Evolutionary conservation across 2,888 invertebrate genomes (phyloP), one percentile per base, ranked within the genome.

Genomic region (Hypolimnas misippus): DNA sequence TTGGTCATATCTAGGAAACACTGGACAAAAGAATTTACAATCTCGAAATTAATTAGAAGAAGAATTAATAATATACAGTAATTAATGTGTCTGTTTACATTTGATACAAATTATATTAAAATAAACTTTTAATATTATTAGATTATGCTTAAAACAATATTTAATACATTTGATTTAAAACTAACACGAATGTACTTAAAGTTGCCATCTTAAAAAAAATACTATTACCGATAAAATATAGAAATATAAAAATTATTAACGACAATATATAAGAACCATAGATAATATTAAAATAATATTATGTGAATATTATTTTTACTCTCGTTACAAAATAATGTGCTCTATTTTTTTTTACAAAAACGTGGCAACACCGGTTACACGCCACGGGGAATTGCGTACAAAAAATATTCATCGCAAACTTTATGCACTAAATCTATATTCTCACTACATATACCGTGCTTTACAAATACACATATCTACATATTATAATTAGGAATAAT

Each of bases 401-500:
- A 75, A 75, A 74, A 69, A 70, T 70, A 70, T 72, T 70, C 53
- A 65, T 70, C 68, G 70, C 72, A 70, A 70, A 71, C 66, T 65
- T 70, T 68, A 68, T 66, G 65, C 62, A 62, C 68, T 72, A 71
- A 68, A 68, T 76, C 70, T 70, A 73, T 68, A 71, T 66, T 49
- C 49, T 49, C 77, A 73, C 83, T 81, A 82, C 68, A 75, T 74
- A 77, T 73, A 76, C 76, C 76, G 81, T 83, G 81, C 82, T 75
- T 74, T 75, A 70, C 68, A 72, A 73, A 76, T 72, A 75, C 71
- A 73, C 71, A 71, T 68, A 76, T 58, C 58, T 52, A 58, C 53
- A 38, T 42, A 77, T 72, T 78, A 76, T 81, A 79, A 81, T 81
- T 86, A 88, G 84, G 84, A 84, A 86, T 86, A 78, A 76, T 76